A percentile compares a stretch with the other conserved stretches of the same genome.
Evolutionary conservation across 2,888 invertebrate genomes (phyloP).

Genomic region (Trissonchulus latispiculum): DNA sequence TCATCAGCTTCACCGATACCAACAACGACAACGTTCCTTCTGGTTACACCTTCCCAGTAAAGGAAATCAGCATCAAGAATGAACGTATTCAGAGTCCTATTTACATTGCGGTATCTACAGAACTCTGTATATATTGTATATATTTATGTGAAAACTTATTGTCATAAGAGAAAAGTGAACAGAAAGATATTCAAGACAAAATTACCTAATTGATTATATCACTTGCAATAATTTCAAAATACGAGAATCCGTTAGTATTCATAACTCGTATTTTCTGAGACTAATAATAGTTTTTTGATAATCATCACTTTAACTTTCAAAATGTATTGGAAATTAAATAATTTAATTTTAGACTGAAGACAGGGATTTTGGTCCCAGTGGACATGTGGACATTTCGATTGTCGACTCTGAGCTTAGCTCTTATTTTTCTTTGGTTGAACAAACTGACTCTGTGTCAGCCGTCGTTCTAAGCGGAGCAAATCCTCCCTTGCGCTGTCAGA

Average conservation of each 20-base stretch:
- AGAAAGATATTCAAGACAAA: too few relatives aligned
- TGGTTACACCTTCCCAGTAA: background rate
- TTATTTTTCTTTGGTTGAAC: background rate
- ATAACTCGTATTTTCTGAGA: too few relatives aligned
- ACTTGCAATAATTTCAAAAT: too few relatives aligned
- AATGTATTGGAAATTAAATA: too few relatives aligned
- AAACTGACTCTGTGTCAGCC: background rate
- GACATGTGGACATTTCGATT: background rate
- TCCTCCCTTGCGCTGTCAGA: background rate
- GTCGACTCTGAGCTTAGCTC: background rate
- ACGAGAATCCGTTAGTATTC: too few relatives aligned
- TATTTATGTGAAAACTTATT: too few relatives aligned
- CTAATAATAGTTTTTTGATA: too few relatives aligned
- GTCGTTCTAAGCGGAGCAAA: background rate
- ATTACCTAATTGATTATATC: too few relatives aligned
- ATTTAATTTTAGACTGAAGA: background rate
- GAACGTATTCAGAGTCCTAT: background rate
- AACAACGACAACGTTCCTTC: background rate
- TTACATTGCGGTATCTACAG: background rate
- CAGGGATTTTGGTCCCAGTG: background rate
- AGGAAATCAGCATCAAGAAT: background rate
- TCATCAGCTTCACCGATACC: too few relatives aligned
- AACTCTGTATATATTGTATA: background rate
- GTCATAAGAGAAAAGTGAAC: too few relatives aligned
- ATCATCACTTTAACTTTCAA: too few relatives aligned